Percentiles rank a stretch among this genome's conserved stretches.
Evolutionary conservation across 2,113 vertebrate genomes (phyloP).

Genomic region (Tylochromis polylepis): DNA sequence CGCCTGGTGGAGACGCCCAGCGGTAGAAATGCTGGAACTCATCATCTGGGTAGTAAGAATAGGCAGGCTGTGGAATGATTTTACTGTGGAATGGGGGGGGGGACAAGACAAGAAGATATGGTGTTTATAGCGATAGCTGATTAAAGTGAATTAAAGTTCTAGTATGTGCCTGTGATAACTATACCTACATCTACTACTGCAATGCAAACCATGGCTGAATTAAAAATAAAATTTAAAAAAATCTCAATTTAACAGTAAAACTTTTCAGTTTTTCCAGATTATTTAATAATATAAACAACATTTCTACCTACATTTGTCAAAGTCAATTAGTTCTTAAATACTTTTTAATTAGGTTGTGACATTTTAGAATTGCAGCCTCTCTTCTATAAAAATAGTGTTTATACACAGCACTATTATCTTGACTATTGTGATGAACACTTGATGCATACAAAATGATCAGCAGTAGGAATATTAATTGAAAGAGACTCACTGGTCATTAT

Average conservation of each 20-base stretch:
- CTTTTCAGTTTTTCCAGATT: neutral
- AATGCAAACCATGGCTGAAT: neutral
- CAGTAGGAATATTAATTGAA: neutral
- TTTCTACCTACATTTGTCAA: neutral
- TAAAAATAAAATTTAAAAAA: neutral
- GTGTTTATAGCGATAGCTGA: neutral
- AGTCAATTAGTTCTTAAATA: neutral
- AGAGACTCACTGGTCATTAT: constrained; percentile 78
- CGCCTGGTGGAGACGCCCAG: constrained; percentile 85
- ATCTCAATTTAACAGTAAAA: neutral
- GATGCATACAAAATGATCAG: neutral
- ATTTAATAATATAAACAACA: neutral
- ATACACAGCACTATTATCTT: neutral
- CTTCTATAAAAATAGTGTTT: too few relatives aligned
- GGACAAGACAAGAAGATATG: too few relatives aligned
- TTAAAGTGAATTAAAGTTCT: neutral
- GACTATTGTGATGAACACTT: neutral
- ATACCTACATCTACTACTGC: neutral
- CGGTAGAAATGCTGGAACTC: constrained; percentile 87
- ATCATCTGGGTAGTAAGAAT: constrained; percentile 87
- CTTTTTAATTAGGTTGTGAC: neutral
- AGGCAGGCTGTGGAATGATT: constrained; percentile 73
- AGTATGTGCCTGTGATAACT: neutral
- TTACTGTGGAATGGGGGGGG: constrained; percentile 37
- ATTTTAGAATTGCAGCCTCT: too few relatives aligned